Percentiles rank a stretch among this genome's conserved stretches.
These are phyloP conservation scores for Corythoichthys haematopterus DNA, from an alignment of 2,113 vertebrate species.

Conservation along the genomic window DNA sequence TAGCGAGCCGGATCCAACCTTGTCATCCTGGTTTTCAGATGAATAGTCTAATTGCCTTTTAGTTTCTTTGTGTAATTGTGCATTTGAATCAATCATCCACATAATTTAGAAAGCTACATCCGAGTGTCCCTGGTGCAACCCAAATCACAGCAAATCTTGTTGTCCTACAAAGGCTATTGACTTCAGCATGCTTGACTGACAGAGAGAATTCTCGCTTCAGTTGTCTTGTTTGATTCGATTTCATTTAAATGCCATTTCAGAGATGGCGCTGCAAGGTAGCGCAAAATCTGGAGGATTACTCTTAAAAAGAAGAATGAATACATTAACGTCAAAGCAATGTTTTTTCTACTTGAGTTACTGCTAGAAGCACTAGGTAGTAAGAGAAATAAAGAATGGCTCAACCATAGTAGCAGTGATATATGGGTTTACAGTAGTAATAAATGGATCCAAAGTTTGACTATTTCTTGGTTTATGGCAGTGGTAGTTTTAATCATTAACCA, in stretches of 20 bases:
- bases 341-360: too few relatives aligned
- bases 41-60: too few relatives aligned
- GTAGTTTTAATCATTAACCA: constrained; percentile 44
- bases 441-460: constrained; percentile 42
- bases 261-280: constrained; percentile 41
- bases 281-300: constrained; percentile 49
- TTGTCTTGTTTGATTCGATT: constrained; percentile 22
- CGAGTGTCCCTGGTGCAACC: background rate
- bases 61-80: too few relatives aligned
- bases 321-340: too few relatives aligned
- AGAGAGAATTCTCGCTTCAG: constrained; percentile 28
- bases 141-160: constrained; percentile 11
- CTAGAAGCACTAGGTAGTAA: too few relatives aligned
- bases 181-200: constrained; percentile 13
- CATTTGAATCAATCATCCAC: too few relatives aligned
- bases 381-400: background rate
- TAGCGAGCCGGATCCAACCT: too few relatives aligned
- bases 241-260: constrained; percentile 37
- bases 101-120: background rate
- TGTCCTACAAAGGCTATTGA: constrained; percentile 9
- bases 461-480: constrained; percentile 22
- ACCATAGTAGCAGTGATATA: background rate
- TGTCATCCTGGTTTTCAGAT: too few relatives aligned
- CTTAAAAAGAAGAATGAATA: background rate
- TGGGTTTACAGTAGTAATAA: background rate